Base-by-base conservation (phyloP, 2,113 vertebrate genomes). In the Takifugu bimaculatus region DNA sequence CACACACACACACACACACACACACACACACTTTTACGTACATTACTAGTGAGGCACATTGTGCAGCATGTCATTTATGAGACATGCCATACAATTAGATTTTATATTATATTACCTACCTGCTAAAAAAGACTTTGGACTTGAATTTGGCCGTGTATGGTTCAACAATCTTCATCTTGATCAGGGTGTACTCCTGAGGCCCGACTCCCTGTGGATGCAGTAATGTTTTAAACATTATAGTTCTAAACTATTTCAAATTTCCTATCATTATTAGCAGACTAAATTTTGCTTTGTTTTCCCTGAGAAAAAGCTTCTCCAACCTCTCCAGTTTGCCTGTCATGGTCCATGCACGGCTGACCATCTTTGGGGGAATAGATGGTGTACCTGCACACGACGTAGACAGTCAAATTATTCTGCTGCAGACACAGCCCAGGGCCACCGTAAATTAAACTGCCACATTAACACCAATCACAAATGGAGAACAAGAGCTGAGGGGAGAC, bases 261-360 rank as follows among this genome's bases (percentile, higher is more conserved):
- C 11, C 35, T 11, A 39, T 6, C 35, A 39, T 10, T 10, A 39
- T 39, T 39, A 39, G 4, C 35, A 39, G 35, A 11, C 6, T 39
- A 39, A 11, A 39, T 39, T 39, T 9, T 9, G 35, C 11, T 39
- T 11, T 39, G 11, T 39, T 39, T 39, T 20, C 20, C 35, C 35
- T 10, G 9, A 39, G 35, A 10, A 10, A 39, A 39, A 39, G 35
- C 35, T 39, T 10, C 35, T 3, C 35, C 5, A 6, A 99, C 97
- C 94, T 99, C 97, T 86, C 97, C 97, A 50, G 95, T 95, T 84
- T 98, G 96, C 82, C 97, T 94, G 87, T 99, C 97, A 72, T 99
- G 97, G 86, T 99, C 97, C 97, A 99, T 96, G 74, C 96, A 99
- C 45, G 97, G 97, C 63, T 99, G 97, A 15, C 95, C 94, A 83